These are phyloP conservation scores for Hepsetus odoe DNA, from an alignment of 2,113 vertebrate genomes.

Conservation along the genomic window DNA sequence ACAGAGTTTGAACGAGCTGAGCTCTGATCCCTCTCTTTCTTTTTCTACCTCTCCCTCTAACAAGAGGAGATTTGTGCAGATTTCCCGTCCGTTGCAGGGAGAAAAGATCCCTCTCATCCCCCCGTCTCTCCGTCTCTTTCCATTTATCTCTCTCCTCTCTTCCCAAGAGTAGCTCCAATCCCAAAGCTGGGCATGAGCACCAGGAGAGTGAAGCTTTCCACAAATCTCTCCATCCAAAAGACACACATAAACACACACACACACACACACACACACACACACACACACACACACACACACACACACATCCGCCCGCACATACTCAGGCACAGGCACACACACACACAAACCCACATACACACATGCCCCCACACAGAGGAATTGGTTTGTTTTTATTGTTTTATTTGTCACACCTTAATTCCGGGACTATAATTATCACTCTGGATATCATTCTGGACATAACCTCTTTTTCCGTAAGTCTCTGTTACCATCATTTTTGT, in stretches of 20 bases:
- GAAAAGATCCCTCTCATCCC: conserved; percentile 65
- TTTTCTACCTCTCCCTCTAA: conserved; percentile 56
- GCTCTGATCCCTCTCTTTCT: conserved; percentile 61
- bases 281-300: background rate
- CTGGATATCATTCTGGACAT: no score
- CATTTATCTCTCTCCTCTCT: conserved; percentile 68
- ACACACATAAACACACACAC: conserved; percentile 18
- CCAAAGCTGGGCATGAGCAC: conserved; percentile 63
- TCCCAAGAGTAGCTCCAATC: conserved; percentile 65
- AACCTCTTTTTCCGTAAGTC: no score
- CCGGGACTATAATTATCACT: no score
- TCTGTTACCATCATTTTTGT: no score
- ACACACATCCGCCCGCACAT: conserved; percentile 12
- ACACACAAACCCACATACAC: conserved; percentile 40
- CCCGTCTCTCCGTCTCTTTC: conserved; percentile 50
- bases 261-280: conserved; percentile 29
- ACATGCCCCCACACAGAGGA: conserved; percentile 18
- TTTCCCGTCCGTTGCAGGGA: conserved; percentile 65
- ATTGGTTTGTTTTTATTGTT: no score
- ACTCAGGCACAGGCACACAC: background rate
- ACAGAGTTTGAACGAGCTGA: conserved; percentile 51
- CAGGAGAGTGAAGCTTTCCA: conserved; percentile 62
- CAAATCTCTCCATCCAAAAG: conserved; percentile 64
- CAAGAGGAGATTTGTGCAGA: conserved; percentile 73
- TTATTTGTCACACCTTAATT: no score